Evolutionary conservation across 2,888 invertebrate species (phyloP), one percentile per base, ranked within the genome.

Genomic region (Anoplius nigerrimus): DNA sequence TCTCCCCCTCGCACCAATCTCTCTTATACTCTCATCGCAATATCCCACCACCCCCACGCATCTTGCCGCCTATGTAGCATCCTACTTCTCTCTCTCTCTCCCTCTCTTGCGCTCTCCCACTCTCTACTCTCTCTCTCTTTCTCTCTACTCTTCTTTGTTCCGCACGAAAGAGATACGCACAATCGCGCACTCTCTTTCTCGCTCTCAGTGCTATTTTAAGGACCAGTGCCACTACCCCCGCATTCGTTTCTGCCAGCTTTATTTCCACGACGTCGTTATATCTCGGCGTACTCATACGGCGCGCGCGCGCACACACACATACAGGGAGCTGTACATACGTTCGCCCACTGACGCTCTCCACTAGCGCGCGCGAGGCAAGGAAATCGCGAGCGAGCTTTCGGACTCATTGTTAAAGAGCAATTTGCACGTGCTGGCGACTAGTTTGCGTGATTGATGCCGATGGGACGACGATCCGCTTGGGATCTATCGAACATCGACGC

Each of bases 161-260:
- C 22, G 16, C 18, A 55, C 46, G 64, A 21, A 63, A 58, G 18
- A 75, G 66, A 78, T 70, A 76, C 57, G 74, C 61, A 52, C 76
- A 68, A 75, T 75, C 73, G 68, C 54, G 62, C 48, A 16, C 48
- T 48, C 48, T 48, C 48, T 16, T 16, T 20, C 46, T 64, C 64
- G 55, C 54, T 5, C 48, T 24, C 24, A 24, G 6, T 24, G 69
- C 72, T 78, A 78, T 78, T 78, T 78, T 78, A 74, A 78, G 78
- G 72, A 56, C 27, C 2, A 5, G n/a, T 46, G 46, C 69, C 69
- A 55, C 59, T 27, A 55, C 78, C 76, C 76, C 74, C 72, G 63
- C 77, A 66, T 54, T 75, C 73, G 74, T 67, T 70, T 66, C 60
- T 56, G n/a, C 56, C 61, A 56, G 61, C 69, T 72, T 75, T 76